Base-by-base conservation (phyloP, 1,140 invertebrate genomes). In the Phortica variegata region DNA sequence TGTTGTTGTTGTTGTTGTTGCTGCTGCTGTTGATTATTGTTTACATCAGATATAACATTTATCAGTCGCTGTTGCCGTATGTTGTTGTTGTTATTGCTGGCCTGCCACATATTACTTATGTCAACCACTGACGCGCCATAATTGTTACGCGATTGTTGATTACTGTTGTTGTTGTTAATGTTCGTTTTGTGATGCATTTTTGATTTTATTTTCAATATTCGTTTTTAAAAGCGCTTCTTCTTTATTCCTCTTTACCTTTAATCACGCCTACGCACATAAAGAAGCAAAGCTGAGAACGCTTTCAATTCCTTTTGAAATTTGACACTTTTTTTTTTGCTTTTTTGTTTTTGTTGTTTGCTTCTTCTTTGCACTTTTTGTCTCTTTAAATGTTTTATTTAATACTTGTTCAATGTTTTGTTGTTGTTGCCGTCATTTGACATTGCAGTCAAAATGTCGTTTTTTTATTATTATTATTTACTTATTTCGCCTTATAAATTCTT, bases 341-440 rank as follows among this genome's bases (percentile, higher is more conserved):
- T 36, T 7, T 36, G 33, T 13, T 36, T 6, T 36, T 36, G 33
- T 36, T 36, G 33, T n/a, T 36, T 36, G 33, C n/a, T 36, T 6
- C 6, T 36, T 6, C 29, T 31, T 7, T 12, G n/a, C n/a, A n/a
- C n/a, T 43, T 52, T 50, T 61, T 42, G 45, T 33, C 42, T 52
- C 62, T 66, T n/a, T n/a, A n/a, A n/a, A 56, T 66, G 63, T 46
- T 66, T 63, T 63, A 66, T 66, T 57, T 66, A 39, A 47, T 34
- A 43, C 49, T 21, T 47, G 16, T 54, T 48, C 19, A 49, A 20
- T 33, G 29, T 32, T 13, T 18, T 34, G 16, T 16, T 12, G 4
- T 12, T 13, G 31, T 3, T 55, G 44, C 32, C 41, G 45, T 49
- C 50, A 61, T 41, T 29, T 40, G 9, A 56, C 21, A 9, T 26